phyloP scores from a whole-genome alignment of 2,888 invertebrate genomes.

The Yponomeuta cagnagella region DNA sequence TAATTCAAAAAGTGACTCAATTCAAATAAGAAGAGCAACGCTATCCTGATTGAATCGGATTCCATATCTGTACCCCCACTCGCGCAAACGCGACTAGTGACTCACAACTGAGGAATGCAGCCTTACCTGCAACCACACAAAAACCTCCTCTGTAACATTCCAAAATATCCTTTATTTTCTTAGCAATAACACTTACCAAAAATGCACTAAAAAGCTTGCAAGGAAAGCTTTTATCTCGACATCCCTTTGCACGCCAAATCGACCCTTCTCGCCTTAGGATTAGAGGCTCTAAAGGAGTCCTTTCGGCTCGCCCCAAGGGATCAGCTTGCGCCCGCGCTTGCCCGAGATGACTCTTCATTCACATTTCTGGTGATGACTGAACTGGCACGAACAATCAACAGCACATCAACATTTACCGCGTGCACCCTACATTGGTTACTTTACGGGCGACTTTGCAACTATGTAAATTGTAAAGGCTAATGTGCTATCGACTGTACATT shows the following conservation, averaged over 20 bases:
- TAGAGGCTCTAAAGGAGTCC: background rate
- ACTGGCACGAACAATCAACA: background rate
- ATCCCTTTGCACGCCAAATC: background rate
- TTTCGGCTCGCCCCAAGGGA: slow-evolving; percentile 9
- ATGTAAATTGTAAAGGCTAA: too few species aligned
- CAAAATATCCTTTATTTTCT: background rate
- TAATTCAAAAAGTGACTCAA: background rate
- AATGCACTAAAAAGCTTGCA: background rate
- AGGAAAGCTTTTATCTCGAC: background rate
- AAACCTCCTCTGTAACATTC: background rate
- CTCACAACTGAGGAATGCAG: slow-evolving; percentile 9
- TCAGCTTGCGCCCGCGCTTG: background rate
- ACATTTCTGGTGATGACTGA: background rate
- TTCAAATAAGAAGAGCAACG: slow-evolving; percentile 4
- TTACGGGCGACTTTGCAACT: too few species aligned
- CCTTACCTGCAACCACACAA: background rate
- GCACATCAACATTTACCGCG: too few species aligned
- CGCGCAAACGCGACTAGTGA: slow-evolving; percentile 3
- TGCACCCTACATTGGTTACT: too few species aligned
- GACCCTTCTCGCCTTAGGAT: background rate
- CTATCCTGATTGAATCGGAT: slow-evolving; percentile 14
- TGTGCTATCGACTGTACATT: too few species aligned
- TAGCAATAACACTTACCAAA: background rate
- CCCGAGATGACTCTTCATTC: background rate
- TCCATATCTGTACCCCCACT: slow-evolving; percentile 1